Evolutionary conservation across 2,888 invertebrate genomes (phyloP), one percentile per base, ranked within the genome.

Genomic region (Stenchaetothrips biformis): DNA sequence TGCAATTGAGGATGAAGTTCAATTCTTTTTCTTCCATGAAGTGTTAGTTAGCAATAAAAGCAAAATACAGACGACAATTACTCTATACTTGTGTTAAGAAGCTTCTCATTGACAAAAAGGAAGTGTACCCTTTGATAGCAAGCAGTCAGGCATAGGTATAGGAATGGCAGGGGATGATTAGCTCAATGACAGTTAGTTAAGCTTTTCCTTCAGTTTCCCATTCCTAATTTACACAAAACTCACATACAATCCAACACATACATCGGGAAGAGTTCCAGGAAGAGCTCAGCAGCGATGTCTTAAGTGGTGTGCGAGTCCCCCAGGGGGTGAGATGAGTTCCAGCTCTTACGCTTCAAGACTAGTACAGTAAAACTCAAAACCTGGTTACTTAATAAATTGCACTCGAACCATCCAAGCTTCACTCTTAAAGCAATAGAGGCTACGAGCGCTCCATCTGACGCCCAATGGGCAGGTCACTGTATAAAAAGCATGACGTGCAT

Each of bases 241-340:
- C 67, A 74, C 67, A 74, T 74, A 74, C 67, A 74, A 74, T 74
- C 67, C 67, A 74, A 74, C 67, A 74, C 67, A 74, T 74, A 74
- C 67, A 74, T 74, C 25, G 67, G 67, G 67, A 74, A 74, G 67
- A 25, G 25, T 74, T 74, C 67, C 67, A 74, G 67, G 67, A 74
- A 74, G 67, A 74, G 67, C 67, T 74, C 67, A 74, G 67, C 67
- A 74, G 67, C 67, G 67, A 74, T 74, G 67, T 74, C 67, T 74
- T 74, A 74, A 74, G 67, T 74, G 67, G 25, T 74, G 67, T 21
- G 67, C 67, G 67, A 74, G 67, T 74, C 67, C 67, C 67, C 67
- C 67, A 74, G 67, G 67, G 67, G 67, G 67, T 74, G 21, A 74
- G 67, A 74, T 74, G 67, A 74, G 21, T 74, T 74, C 67, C 67